A percentile compares a stretch with the other conserved stretches of the same genome.
Evolutionary conservation across 1,140 invertebrate species (phyloP).

Genomic region (Centruroides vittatus): DNA sequence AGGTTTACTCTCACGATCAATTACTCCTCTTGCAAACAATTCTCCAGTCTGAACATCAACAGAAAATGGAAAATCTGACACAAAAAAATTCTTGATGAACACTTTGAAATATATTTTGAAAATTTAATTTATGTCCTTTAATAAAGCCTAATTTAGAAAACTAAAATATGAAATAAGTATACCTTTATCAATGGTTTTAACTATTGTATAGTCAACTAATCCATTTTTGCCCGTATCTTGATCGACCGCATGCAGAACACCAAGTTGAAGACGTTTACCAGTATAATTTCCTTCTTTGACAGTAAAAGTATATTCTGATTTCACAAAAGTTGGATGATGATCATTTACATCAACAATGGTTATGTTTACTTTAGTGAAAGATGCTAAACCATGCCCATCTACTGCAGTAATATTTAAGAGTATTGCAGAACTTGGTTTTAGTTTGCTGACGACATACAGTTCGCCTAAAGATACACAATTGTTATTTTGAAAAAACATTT

Average conservation of each 20-base stretch:
- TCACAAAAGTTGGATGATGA: conserved; percentile 64
- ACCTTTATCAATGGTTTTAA: conserved; percentile 15
- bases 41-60: conserved; percentile 56
- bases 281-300: conserved; percentile 56
- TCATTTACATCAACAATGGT: conserved; percentile 68
- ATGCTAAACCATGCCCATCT: conserved; percentile 55
- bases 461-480: conserved; percentile 40
- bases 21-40: conserved; percentile 52
- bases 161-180: not conserved
- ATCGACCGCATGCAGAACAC: conserved; percentile 53
- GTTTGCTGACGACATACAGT: conserved; percentile 51
- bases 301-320: conserved; percentile 66
- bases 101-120: too few relatives aligned
- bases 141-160: not conserved
- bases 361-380: conserved; percentile 49
- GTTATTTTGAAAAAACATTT: not conserved
- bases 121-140: too few relatives aligned
- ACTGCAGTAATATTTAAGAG: conserved; percentile 56
- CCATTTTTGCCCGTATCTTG: conserved; percentile 38
- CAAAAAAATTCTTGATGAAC: not conserved
- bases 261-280: conserved; percentile 28
- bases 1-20: conserved; percentile 60
- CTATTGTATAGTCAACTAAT: conserved; percentile 28
- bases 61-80: conserved; percentile 45
- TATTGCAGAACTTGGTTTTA: conserved; percentile 62